Evolutionary conservation across 1,140 invertebrate genomes (phyloP), one percentile per base, ranked within the genome.

Genomic region (Bacillus rossius): DNA sequence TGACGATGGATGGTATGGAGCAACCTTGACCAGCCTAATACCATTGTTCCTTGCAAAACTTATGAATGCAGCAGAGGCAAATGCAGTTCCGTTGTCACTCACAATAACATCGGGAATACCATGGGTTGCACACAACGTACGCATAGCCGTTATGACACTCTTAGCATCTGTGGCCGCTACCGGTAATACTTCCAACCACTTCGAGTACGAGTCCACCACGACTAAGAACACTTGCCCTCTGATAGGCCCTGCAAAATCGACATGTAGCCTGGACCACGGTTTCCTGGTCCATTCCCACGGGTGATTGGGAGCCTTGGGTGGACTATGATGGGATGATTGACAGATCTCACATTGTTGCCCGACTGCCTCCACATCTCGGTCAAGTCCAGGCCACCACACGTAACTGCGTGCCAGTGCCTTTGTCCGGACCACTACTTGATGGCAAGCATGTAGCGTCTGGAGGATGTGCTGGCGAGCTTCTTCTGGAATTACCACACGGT

Each of bases 171-270:
- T 45, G 17, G 49, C 4, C 42, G 49, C 25, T 26, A n/a, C 61
- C 2, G 59, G 49, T 13, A 62, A 60, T 8, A 77, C 65, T 62
- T 77, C 72, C 17, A 71, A 61, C 71, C 71, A 78, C 59, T 73
- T 75, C 0, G 70, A 71, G 56, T 67, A 71, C 1, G 72, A 57
- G 66, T 79, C 77, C 0, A 73, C 65, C 2, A 75, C 54, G 19
- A 79, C 65, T 13, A 78, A 55, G 58, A 73, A 78, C 58, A 62
- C 69, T 50, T 69, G 59, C 1, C 64, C 64, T 34, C 67, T 43
- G 42, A 74, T 71, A n/a, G 71, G 75, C 10, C 76, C 75, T 3
- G 73, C 73, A 64, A 76, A 79, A 62, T 80, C 80, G 0, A 76
- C 65, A 59, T 81, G 77, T 0, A 80, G 40, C 48, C 77, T 61